Evolutionary conservation across 2,888 invertebrate species (phyloP), one percentile per base, ranked within the genome.

Genomic region (Stenoptilia bipunctidactyla): DNA sequence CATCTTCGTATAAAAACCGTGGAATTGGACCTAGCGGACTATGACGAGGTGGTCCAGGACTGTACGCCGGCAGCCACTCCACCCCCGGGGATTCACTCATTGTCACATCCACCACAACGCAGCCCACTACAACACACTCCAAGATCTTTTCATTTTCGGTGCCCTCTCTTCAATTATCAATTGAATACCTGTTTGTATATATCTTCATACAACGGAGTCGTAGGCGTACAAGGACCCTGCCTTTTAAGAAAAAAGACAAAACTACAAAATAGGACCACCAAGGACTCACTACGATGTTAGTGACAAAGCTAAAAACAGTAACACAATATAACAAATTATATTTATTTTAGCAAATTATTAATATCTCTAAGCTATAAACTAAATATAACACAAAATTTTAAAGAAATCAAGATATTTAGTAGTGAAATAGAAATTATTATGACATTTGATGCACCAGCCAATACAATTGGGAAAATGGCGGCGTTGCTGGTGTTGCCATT

Each of bases 401-500:
- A 20, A 20, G 20, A 20, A 20, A 20, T 20, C 20, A 20, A 20
- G 20, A 20, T 8, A 20, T 20, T 20, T 20, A 20, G 4, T 20
- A 8, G 20, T 8, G 64, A 73, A 76, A 73, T 68, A 61, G 62
- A 77, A 80, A 83, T 77, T 82, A 83, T 83, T 83, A 83, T 83
- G 82, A 83, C 82, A 83, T 83, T 82, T 82, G 79, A 77, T 69
- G 77, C 77, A 74, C 79, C 80, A 30, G 12, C 30, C 12, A 30
- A 34, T 80, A 80, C 80, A 80, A 82, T 80, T 82, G 80, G 80
- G 73, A 82, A 83, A 80, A 83, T 83, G 82, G 82, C 79, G 79
- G 67, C 61, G 58, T 47, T 48, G 47, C 43, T 38, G 49, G 51
- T 56, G 50, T 34, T 34, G 34, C 30, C 20, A 20, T 5, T 20